Conservation (phyloP, 2,888 invertebrate genomes). For the Acronicta psi region DNA sequence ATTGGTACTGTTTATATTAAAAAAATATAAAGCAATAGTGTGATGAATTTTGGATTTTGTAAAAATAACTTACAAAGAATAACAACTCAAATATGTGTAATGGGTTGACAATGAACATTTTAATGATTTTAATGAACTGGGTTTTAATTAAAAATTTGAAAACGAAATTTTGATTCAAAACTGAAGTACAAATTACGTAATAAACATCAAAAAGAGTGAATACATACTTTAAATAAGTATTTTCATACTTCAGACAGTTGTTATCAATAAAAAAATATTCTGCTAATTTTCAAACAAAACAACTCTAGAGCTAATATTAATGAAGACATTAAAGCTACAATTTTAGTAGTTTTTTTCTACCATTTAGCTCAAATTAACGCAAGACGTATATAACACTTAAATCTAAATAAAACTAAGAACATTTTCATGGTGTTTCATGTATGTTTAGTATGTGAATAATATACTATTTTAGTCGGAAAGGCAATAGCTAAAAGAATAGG, state of each 20-base stretch:
- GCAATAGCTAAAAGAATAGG: background rate
- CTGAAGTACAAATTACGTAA: too few species aligned
- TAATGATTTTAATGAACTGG: too few species aligned
- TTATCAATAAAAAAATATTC: slow-evolving; percentile 39
- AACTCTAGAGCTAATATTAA: slow-evolving; percentile 47
- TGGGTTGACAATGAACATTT: too few species aligned
- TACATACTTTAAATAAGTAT: background rate
- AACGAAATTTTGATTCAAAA: background rate
- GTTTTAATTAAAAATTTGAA: background rate
- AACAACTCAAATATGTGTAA: background rate
- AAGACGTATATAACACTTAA: slow-evolving; percentile 55
- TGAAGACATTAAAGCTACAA: slow-evolving; percentile 58
- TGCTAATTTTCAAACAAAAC: slow-evolving; percentile 50
- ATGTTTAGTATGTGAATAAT: slow-evolving; percentile 31
- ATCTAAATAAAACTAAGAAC: slow-evolving; percentile 49
- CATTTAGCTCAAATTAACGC: slow-evolving; percentile 51
- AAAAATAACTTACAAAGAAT: background rate
- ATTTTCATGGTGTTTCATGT: slow-evolving; percentile 33
- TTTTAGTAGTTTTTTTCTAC: slow-evolving; percentile 53
- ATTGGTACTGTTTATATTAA: slow-evolving; percentile 6
- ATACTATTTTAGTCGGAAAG: slow-evolving; percentile 9
- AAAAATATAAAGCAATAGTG: slow-evolving; percentile 27
- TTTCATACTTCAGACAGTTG: slow-evolving; percentile 2
- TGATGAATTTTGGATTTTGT: slow-evolving; percentile 25
- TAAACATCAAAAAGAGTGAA: too few species aligned